Evolutionary conservation across 2,888 invertebrate species (phyloP), one percentile per base, ranked within the genome.

Genomic region (Palloptera scutellata): DNA sequence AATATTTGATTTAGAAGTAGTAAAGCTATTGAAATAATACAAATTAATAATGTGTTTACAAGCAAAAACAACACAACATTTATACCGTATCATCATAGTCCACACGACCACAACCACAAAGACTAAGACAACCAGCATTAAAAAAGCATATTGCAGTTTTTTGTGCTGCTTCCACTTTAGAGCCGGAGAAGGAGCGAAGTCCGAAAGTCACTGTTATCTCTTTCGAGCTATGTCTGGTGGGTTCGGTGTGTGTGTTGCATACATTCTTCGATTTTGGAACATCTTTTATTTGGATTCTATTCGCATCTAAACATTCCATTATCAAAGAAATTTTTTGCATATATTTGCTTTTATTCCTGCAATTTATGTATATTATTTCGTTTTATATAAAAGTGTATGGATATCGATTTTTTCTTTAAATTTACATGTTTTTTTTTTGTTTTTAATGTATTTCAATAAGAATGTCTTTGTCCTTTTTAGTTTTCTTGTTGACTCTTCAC

Each of bases 1-100:
- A 30, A 30, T 30, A 30, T 30, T 48, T 45, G 48, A 20, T 13
- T 60, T 60, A 59, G 20, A 45, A 48, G 51, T 51, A 60, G 58
- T 65, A 65, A 57, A 61, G 61, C 64, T 58, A 65, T 64, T 52
- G 64, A 68, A 61, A 65, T 68, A 58, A 65, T 68, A 41, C 65
- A 61, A 40, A 64, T 68, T 61, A 30, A 30, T 30, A 30, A 30
- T 30, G 30, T 30, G 30, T 6, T 30, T 30, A 6, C 6, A 30
- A 30, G 30, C 30, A 30, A 30, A 2, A 30, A 30, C 30, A 30
- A 30, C 30, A 6, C 6, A 64, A 67, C 60, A 6, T 30, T 30
- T 30, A 30, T 6, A 30, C 2, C 30, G 30, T 30, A 30, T 4
- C 6, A 30, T 30, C 30, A 30, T 6, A 2, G 6, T 30, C 30